Base-by-base conservation (phyloP, 2,797 vertebrate species). In the Sebastes steindachneri region DNA sequence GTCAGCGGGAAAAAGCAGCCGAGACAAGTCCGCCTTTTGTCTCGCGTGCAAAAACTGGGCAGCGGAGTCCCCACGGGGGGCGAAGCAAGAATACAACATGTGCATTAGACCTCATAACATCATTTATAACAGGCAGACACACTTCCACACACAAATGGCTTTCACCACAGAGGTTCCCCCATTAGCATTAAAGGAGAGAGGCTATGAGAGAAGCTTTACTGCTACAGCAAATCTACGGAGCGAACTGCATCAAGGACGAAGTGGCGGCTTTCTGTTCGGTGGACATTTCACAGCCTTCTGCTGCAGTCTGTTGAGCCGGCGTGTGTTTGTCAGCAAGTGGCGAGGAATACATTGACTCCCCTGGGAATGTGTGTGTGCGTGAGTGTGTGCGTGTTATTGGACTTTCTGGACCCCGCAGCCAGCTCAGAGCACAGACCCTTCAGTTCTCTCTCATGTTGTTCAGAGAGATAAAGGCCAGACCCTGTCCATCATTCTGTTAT, bases 51-150 rank as follows among this genome's bases (percentile, higher is more conserved):
- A 79, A 65, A 79, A 65, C 60, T 59, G 75, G 81, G 74, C 73
- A 65, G 80, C 25, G 78, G 75, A 66, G 58, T 84, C 86, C 86
- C 87, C 71, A 1, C 5, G 21, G 76, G 75, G 21, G 62, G 2
- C 48, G 66, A n/a, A 5, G 64, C 25, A n/a, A 70, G 68, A 74
- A 75, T 70, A 86, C 81, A 87, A 82, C 87, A 79, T 57, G 84
- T 85, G 86, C 88, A 90, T 92, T 93, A 89, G 85, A 86, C 82
- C 71, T 83, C 85, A 78, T 88, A 87, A 90, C 92, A 90, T 91
- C 85, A 90, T 89, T 91, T 83, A 85, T 79, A 86, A 83, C 79
- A 78, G 80, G 77, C 86, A 58, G 84, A 83, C 86, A 80, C 85
- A 69, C 86, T 91, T 90, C 55, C 80, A 89, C 75, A 17, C 41